Conservation (phyloP, 2,113 vertebrate genomes). For the Poicephalus gulielmi region DNA sequence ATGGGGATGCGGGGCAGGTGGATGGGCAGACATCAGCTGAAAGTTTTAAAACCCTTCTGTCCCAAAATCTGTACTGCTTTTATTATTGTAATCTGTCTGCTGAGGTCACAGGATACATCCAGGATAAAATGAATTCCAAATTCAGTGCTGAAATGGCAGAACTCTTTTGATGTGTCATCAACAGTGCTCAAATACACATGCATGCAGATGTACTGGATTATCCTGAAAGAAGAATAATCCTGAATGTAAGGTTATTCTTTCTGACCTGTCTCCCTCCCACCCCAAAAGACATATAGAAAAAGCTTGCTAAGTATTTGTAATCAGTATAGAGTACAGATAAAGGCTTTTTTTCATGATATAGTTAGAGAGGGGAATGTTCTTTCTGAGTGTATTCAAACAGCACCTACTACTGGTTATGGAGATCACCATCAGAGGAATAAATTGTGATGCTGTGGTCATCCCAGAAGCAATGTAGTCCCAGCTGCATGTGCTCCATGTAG, state of each 20-base stretch:
- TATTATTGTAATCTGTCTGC: background rate
- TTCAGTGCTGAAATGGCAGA: background rate
- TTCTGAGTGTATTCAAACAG: background rate
- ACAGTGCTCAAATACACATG: background rate
- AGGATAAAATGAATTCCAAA: background rate
- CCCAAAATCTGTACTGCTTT: background rate
- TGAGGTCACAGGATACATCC: background rate
- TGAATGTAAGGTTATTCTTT: background rate
- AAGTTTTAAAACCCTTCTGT: background rate
- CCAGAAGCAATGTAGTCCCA: background rate
- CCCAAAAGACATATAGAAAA: background rate
- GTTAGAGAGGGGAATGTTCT: background rate
- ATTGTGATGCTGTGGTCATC: background rate
- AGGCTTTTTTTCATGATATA: background rate
- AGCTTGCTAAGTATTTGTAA: background rate
- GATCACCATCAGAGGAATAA: background rate
- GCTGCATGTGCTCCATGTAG: background rate
- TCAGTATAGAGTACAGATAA: background rate
- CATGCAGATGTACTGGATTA: background rate
- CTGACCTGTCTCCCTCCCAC: background rate
- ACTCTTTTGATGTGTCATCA: background rate
- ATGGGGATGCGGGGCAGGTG: background rate
- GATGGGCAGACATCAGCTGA: background rate
- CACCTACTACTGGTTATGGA: background rate
- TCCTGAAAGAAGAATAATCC: background rate